Base-by-base conservation (phyloP, 2,113 vertebrate species). In the Bos indicus region DNA sequence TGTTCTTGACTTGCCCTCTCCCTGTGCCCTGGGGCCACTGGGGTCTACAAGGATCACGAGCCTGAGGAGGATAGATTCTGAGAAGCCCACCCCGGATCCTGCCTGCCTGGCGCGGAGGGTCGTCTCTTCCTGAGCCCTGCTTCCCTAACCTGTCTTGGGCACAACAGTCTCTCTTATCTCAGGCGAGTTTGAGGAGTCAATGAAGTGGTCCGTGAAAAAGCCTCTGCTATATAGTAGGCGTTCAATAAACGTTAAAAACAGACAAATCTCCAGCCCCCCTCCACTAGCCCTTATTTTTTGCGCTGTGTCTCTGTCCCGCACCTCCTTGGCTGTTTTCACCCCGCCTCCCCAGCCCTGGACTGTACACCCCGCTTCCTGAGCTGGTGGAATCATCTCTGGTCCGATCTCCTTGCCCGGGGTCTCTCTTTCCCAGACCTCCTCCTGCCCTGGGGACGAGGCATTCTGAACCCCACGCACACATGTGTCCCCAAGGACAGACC, bases 141-240 rank as follows among this genome's bases (percentile, higher is more conserved):
- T 48, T 40, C 62, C 23, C n/a, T 57, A 4, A 1, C 1, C 1
- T 5, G 11, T 19, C 28, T 6, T 1, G 4, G 28, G 21, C 56
- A 57, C 12, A n/a, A 40, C 0, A 3, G 46, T 30, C 21, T 81
- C 15, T 26, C 4, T 86, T 92, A 83, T 48, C 26, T 3, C n/a
- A 46, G 46, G 25, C 2, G 25, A 51, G 71, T 89, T 19, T 88
- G 46, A 62, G 36, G 28, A 26, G 28, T 59, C 57, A 62, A 21
- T 15, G 40, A 90, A 94, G 3, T 51, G 80, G 51, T 33, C 56
- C 6, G 2, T 54, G 33, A 13, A 43, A 95, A 95, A 48, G 3
- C 12, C 30, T 28, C 36, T 77, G 43, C n/a, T 78, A 16, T 19
- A 57, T 4, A 57, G 2, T 89, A 48, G 40, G n/a, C 21, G 46